Percentiles rank a stretch among this genome's conserved stretches.
Evolutionary conservation across 2,888 invertebrate genomes (phyloP).

Genomic region (Marasmarcha lunaedactyla): DNA sequence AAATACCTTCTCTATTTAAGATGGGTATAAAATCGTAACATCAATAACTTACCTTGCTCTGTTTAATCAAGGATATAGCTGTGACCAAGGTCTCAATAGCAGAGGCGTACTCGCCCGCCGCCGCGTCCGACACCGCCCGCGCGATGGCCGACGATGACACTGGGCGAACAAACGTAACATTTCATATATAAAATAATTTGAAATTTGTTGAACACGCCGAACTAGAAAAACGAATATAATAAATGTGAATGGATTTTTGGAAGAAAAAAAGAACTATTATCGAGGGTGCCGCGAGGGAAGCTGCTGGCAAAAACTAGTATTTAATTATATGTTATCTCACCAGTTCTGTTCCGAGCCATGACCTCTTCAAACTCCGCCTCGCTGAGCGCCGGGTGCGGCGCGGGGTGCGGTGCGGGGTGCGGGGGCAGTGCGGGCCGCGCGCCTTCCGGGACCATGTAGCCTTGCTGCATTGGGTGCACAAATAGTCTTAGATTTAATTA

Average conservation of each 20-base stretch:
- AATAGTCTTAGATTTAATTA: too few species aligned
- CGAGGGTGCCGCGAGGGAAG: too few species aligned
- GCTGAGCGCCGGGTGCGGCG: constrained; percentile 59
- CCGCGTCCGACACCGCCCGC: constrained; percentile 96
- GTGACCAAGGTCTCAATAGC: constrained; percentile 99
- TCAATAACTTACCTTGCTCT: constrained; percentile 80
- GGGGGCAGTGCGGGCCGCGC: constrained; percentile 30
- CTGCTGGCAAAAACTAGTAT: too few species aligned
- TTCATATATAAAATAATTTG: too few species aligned
- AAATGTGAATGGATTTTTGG: too few species aligned
- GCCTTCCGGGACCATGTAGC: constrained; percentile 30
- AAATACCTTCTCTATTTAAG: too few species aligned
- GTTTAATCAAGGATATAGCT: constrained; percentile 97
- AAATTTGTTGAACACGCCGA: too few species aligned
- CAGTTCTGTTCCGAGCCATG: neutral
- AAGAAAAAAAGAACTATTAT: too few species aligned
- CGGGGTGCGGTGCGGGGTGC: constrained; percentile 24
- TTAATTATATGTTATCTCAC: too few species aligned
- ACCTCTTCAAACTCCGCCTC: constrained; percentile 99
- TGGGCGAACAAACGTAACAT: too few species aligned
- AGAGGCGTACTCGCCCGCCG: constrained; percentile 96
- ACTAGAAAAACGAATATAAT: too few species aligned
- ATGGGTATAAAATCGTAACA: too few species aligned
- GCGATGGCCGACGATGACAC: constrained; percentile 98
- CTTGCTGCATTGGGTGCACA: constrained; percentile 18